Evolutionary conservation across 1,140 invertebrate genomes (phyloP).

Genomic region (Cydia fagiglandana): DNA sequence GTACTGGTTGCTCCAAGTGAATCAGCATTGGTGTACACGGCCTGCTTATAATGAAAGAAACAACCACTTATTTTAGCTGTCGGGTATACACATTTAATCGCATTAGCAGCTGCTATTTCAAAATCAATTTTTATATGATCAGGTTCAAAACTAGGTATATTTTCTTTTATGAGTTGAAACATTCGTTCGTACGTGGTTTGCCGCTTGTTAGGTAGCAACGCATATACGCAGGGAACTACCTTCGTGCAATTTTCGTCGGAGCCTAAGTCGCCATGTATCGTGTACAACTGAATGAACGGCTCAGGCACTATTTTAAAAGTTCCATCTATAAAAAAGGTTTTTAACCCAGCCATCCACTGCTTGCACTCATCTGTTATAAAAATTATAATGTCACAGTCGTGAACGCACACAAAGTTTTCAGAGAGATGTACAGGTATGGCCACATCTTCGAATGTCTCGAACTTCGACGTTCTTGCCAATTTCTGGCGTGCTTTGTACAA

Average conservation of each 20-base stretch:
- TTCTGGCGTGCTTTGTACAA: slow-evolving; percentile 21
- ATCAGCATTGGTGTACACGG: too few species aligned
- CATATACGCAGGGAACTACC: slow-evolving; percentile 8
- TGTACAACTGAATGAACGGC: neutral
- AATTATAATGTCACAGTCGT: slow-evolving; percentile 10
- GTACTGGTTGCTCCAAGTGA: too few species aligned
- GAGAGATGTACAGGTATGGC: slow-evolving; percentile 1
- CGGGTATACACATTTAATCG: too few species aligned
- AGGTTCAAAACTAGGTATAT: slow-evolving; percentile 17
- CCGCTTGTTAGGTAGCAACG: neutral
- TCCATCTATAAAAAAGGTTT: slow-evolving; percentile 20
- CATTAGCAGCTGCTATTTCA: neutral
- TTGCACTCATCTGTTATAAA: slow-evolving; percentile 10
- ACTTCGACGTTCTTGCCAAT: slow-evolving; percentile 19
- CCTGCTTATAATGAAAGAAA: too few species aligned
- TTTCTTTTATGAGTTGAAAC: neutral
- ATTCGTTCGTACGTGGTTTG: too few species aligned
- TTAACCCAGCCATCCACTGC: slow-evolving; percentile 14
- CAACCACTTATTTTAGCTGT: too few species aligned
- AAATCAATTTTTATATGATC: slow-evolving; percentile 8
- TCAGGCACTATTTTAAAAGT: neutral
- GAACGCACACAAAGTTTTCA: slow-evolving; percentile 12
- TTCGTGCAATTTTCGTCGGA: slow-evolving; percentile 12
- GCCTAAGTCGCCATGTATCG: neutral
- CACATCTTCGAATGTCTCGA: slow-evolving; percentile 22